These are phyloP conservation scores for Lepidurus couesii DNA, from an alignment of 1,140 invertebrate genomes.

Conservation along the genomic window DNA sequence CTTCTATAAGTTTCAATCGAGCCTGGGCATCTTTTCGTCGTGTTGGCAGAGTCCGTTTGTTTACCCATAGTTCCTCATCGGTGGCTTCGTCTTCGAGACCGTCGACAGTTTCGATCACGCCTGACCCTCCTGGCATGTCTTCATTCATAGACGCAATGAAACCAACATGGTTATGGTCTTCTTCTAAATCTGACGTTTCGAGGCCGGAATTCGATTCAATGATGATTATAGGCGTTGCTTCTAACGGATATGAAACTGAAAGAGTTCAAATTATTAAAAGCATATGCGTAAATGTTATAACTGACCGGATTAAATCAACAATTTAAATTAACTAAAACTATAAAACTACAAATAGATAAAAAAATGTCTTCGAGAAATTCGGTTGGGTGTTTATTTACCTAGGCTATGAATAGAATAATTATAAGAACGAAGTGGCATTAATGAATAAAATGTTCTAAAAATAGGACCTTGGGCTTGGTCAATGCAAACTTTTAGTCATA, in stretches of 20 bases:
- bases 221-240: background rate
- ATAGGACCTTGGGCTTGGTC: no score
- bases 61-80: slow-evolving; percentile 1
- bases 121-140: background rate
- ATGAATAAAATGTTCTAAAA: no score
- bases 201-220: background rate
- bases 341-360: no score
- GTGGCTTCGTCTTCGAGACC: background rate
- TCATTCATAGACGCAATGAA: background rate
- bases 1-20: background rate
- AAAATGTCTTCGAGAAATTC: no score
- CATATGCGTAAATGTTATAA: no score
- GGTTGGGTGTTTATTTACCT: no score
- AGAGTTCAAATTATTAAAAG: no score
- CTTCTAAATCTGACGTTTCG: slow-evolving; percentile 2
- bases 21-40: background rate
- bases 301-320: no score
- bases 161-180: background rate
- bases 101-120: background rate
- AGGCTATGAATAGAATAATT: no score
- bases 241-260: background rate
- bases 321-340: no score
- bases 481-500: no score
- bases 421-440: no score
- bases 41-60: background rate